Evolutionary conservation across 2,888 invertebrate species (phyloP).

Genomic region (Andrena praecox): DNA sequence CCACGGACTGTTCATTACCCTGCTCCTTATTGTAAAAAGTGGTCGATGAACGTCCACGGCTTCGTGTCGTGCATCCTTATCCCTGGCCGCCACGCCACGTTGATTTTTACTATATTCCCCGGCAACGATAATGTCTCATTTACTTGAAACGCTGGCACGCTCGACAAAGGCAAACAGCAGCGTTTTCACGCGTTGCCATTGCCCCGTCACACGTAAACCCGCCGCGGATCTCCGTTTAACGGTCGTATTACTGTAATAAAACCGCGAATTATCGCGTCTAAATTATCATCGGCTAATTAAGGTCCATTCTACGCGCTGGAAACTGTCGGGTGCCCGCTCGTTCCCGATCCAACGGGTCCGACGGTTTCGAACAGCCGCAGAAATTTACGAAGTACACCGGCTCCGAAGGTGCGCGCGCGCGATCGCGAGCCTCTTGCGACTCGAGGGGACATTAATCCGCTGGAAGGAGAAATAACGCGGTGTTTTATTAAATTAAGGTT

Average conservation of each 20-base stretch:
- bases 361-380: background rate
- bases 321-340: too few species aligned
- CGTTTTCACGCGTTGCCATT: constrained; percentile 25
- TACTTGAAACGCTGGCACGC: constrained; percentile 37
- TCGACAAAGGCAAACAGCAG: constrained; percentile 10
- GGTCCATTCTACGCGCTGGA: too few species aligned
- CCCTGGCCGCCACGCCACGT: constrained; percentile 51
- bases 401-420: background rate
- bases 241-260: background rate
- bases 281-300: constrained; percentile 9
- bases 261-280: background rate
- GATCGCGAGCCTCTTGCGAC: background rate
- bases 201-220: constrained; percentile 18
- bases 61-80: constrained; percentile 50
- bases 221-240: background rate
- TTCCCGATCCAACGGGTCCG: constrained; percentile 4
- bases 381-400: background rate
- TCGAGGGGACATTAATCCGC: constrained; percentile 31
- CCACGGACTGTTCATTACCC: constrained; percentile 49
- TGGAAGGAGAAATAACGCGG: constrained; percentile 19
- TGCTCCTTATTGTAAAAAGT: constrained; percentile 54
- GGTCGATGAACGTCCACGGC: constrained; percentile 46
- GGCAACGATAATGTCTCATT: constrained; percentile 63
- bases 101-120: constrained; percentile 56
- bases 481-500: constrained; percentile 58